These are phyloP conservation scores for Falcaria lacertinaria DNA, from an alignment of 2,888 invertebrate genomes.

Conservation along the genomic window DNA sequence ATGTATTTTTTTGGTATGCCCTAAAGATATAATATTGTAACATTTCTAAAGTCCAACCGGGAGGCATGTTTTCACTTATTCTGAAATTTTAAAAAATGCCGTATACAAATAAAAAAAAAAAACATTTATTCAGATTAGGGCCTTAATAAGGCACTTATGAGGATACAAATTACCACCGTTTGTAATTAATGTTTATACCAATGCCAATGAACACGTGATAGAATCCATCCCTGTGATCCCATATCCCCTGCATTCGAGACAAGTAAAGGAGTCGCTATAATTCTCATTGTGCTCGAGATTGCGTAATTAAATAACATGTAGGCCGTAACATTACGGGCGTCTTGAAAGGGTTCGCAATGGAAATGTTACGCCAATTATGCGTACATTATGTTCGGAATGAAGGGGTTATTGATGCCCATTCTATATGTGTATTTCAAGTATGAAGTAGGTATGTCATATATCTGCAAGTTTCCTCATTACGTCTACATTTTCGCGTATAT, in stretches of 20 bases:
- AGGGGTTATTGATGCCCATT: slow-evolving; percentile 69
- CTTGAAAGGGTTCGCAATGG: slow-evolving; percentile 76
- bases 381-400: slow-evolving; percentile 74
- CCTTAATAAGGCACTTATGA: too few relatives aligned
- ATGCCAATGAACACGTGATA: neutral
- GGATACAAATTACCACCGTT: too few relatives aligned
- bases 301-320: slow-evolving; percentile 79
- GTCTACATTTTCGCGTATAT: neutral
- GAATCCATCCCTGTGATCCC: slow-evolving; percentile 30
- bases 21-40: too few relatives aligned
- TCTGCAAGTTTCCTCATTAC: neutral
- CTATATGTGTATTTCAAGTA: slow-evolving; percentile 20
- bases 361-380: slow-evolving; percentile 79
- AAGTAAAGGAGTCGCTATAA: slow-evolving; percentile 62
- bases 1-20: too few relatives aligned
- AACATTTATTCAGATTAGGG: too few relatives aligned
- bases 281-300: slow-evolving; percentile 75
- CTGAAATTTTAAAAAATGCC: too few relatives aligned
- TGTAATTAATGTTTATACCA: too few relatives aligned
- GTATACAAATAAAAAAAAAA: too few relatives aligned
- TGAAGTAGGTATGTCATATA: slow-evolving; percentile 12
- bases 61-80: too few relatives aligned
- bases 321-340: slow-evolving; percentile 71
- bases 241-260: slow-evolving; percentile 34
- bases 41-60: too few relatives aligned